Base-by-base conservation (phyloP, 1,140 invertebrate species). In the Aphaenogaster floridana region DNA sequence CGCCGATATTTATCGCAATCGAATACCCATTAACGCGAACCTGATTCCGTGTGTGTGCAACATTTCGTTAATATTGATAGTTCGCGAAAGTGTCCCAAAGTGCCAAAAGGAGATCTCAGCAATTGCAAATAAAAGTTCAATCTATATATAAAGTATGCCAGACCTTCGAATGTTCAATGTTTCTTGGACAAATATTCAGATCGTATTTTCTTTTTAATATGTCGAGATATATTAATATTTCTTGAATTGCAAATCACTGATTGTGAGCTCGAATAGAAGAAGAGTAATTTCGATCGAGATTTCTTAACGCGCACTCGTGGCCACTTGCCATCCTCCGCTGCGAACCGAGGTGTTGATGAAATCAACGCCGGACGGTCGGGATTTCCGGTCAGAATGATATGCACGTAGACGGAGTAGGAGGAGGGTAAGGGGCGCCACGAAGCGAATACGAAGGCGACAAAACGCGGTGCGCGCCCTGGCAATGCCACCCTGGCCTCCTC, bases 401-500 rank as follows among this genome's bases (percentile, higher is more conserved):
- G 77, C 87, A 87, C 77, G 77, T 76, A 72, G 63, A 86, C 50
- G 42, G 39, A 17, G 39, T 1, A 7, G 34, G 34, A 13, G 28
- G 72, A 80, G 50, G 48, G 88, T 64, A 71, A 88, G 86, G 91
- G 89, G 89, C 85, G 88, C 86, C 88, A 81, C 85, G 89, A 91
- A 90, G 92, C 83, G 92, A 90, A 78, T 87, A 71, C 89, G 87
- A 94, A 94, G 93, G 91, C 91, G 92, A 94, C 93, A 94, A 94
- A 94, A 94, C 91, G 92, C 90, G 80, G 74, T 69, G 87, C 88
- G 88, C 86, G 87, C 72, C 81, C 87, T 86, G 71, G 86, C 90
- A 79, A 83, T 79, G 91, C 88, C 89, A 91, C 81, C 63, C 80
- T 89, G 88, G 83, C 90, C 89, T 93, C 91, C 93, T 93, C 94